Conservation (phyloP, 30 jellyfish, hydroid and myxozoan species). For the Pseudorhiza aurosa region DNA sequence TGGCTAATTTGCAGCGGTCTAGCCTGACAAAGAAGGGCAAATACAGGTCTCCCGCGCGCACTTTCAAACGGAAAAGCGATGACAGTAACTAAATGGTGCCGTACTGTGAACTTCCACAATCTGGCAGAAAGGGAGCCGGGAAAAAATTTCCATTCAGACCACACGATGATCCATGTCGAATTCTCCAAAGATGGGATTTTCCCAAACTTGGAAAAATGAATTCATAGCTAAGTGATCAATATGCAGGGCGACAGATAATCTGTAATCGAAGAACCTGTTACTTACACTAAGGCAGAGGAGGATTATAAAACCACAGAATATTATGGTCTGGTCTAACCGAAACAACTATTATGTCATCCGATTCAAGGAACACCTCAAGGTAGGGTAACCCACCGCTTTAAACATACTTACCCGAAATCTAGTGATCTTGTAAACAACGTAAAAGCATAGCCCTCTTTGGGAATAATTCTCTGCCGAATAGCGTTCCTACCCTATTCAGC, state of each 20-base stretch:
- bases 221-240: neutral
- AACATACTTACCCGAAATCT: too few species aligned
- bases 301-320: constrained; percentile 38
- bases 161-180: constrained; percentile 1
- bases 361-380: neutral
- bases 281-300: constrained; percentile 4
- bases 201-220: neutral
- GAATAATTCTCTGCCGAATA: too few species aligned
- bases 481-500: too few species aligned
- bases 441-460: too few species aligned
- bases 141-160: constrained; percentile 8
- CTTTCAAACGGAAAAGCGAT: neutral
- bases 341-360: constrained; percentile 1
- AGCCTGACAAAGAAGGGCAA: neutral
- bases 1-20: neutral
- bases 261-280: constrained; percentile 24
- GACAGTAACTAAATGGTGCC: neutral
- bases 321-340: neutral
- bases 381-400: too few species aligned
- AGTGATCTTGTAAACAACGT: too few species aligned
- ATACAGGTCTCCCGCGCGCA: neutral
- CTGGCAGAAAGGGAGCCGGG: neutral
- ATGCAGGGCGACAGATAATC: constrained; percentile 1
- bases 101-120: neutral
- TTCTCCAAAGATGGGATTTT: constrained; percentile 11